A percentile compares a stretch with the other conserved stretches of the same genome.
These are phyloP conservation scores for Ptiloglossa arizonensis DNA, from an alignment of 1,140 invertebrate species.

Conservation along the genomic window DNA sequence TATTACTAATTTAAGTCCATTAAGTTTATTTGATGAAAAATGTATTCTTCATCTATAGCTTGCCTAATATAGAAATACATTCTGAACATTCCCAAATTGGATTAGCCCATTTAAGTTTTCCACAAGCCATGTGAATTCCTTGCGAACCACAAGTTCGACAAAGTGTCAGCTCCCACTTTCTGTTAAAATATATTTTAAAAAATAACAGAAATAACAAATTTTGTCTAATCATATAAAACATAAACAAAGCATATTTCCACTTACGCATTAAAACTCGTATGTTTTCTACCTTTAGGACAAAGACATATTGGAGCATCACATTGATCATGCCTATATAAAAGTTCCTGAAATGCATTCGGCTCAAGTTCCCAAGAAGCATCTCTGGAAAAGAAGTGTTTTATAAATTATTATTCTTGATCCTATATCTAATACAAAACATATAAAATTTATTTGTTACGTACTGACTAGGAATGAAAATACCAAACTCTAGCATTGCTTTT, in stretches of 20 bases:
- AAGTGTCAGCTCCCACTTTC: slow-evolving; percentile 83
- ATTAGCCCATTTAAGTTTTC: slow-evolving; percentile 72
- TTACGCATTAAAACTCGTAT: slow-evolving; percentile 81
- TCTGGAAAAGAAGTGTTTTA: slow-evolving; percentile 71
- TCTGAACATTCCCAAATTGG: slow-evolving; percentile 77
- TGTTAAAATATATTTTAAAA: slow-evolving; percentile 55
- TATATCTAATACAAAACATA: neutral
- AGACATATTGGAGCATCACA: slow-evolving; percentile 84
- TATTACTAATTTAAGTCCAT: neutral
- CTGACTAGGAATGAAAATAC: slow-evolving; percentile 86
- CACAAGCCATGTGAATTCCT: slow-evolving; percentile 83
- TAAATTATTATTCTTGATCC: neutral
- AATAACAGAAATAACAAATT: neutral
- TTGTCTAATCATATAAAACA: neutral
- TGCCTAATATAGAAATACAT: slow-evolving; percentile 72
- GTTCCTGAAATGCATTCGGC: slow-evolving; percentile 85
- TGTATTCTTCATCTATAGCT: neutral
- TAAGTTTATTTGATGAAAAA: neutral
- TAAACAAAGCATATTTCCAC: slow-evolving; percentile 40
- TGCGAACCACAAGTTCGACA: slow-evolving; percentile 84
- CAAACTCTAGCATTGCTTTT: slow-evolving; percentile 84
- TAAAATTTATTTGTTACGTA: slow-evolving; percentile 69
- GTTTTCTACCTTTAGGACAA: slow-evolving; percentile 83
- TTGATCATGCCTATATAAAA: slow-evolving; percentile 82
- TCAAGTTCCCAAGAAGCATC: slow-evolving; percentile 88